phyloP scores from a whole-genome alignment of 1,140 invertebrate species.

The Grapholita molesta region DNA sequence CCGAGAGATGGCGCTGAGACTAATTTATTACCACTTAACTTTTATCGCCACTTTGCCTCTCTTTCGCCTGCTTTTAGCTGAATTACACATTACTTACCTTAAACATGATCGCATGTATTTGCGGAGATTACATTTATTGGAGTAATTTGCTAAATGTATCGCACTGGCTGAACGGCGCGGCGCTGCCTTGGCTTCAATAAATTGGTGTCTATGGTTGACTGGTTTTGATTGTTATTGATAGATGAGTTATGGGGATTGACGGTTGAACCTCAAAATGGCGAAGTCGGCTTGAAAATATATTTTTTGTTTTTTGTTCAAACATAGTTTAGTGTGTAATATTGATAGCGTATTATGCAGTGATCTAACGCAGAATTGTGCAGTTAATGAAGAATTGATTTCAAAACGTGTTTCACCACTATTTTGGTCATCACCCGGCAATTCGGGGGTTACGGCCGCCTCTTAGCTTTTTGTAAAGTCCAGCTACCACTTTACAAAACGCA shows the following conservation, averaged over 20 bases:
- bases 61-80: conserved; percentile 65
- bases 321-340: too few relatives aligned
- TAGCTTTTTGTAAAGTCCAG: too few relatives aligned
- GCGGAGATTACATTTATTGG: conserved; percentile 44
- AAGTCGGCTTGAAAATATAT: too few relatives aligned
- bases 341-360: too few relatives aligned
- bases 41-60: conserved; percentile 62
- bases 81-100: conserved; percentile 63
- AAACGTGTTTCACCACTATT: too few relatives aligned
- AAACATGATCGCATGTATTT: conserved; percentile 40
- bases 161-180: conserved; percentile 1
- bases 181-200: background rate
- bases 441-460: too few relatives aligned
- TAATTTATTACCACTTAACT: conserved; percentile 61
- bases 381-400: too few relatives aligned
- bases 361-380: too few relatives aligned
- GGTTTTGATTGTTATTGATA: background rate
- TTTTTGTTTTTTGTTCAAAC: too few relatives aligned
- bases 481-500: too few relatives aligned
- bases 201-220: conserved; percentile 7
- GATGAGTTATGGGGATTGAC: background rate
- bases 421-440: too few relatives aligned
- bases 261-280: background rate
- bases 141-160: conserved; percentile 59
- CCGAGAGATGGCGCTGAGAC: conserved; percentile 54